Conservation (phyloP, 1,140 invertebrate species). For the Aphis gossypii region DNA sequence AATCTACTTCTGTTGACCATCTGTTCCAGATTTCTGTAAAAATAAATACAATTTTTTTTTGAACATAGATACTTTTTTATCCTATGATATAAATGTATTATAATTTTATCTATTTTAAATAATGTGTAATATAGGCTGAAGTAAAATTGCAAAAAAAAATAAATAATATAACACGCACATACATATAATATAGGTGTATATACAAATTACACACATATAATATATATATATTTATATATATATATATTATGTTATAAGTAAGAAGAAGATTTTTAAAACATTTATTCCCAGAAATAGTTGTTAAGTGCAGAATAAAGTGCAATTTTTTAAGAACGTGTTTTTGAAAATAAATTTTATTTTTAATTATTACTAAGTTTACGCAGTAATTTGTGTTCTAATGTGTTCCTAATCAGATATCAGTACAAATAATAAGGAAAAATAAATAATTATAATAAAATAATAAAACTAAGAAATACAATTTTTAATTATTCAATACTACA, state of each 20-base stretch:
- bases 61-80: background rate
- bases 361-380: background rate
- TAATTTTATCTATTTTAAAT: background rate
- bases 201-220: background rate
- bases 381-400: background rate
- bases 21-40: slow-evolving; percentile 57
- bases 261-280: slow-evolving; percentile 43
- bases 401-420: background rate
- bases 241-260: background rate
- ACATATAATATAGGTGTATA: background rate
- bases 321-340: slow-evolving; percentile 22
- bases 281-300: slow-evolving; percentile 30
- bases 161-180: background rate
- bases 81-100: background rate
- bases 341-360: background rate
- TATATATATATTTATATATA: background rate
- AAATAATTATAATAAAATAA: slow-evolving; percentile 34
- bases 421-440: slow-evolving; percentile 26
- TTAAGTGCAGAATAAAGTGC: slow-evolving; percentile 52
- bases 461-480: slow-evolving; percentile 16
- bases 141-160: slow-evolving; percentile 8
- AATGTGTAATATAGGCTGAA: slow-evolving; percentile 23
- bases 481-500: slow-evolving; percentile 56
- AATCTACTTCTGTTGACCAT: slow-evolving; percentile 55
- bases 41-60: slow-evolving; percentile 47